Percentiles rank a stretch among this genome's conserved stretches.
phyloP scores from a whole-genome alignment of 1,140 invertebrate genomes.

The Drosophila parabipectinata region DNA sequence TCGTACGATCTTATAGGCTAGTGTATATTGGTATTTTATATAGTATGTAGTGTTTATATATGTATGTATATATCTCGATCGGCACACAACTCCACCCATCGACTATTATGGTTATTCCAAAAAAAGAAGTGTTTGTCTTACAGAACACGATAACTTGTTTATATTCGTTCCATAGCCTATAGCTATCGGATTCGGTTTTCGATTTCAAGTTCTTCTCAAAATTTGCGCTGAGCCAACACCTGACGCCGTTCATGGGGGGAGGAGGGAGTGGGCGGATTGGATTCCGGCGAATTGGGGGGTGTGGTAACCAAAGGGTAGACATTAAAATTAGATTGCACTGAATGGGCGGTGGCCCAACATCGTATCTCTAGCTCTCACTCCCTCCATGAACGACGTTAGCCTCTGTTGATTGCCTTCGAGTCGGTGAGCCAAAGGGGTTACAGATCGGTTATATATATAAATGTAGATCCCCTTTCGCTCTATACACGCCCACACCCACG shows the following conservation, averaged over 20 bases:
- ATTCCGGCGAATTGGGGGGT: constrained; percentile 9
- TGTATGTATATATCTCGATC: constrained; percentile 16
- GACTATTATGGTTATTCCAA: constrained; percentile 6
- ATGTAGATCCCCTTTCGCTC: neutral
- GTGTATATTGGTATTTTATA: constrained; percentile 26
- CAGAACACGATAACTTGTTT: constrained; percentile 25
- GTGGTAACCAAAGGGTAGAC: constrained; percentile 37
- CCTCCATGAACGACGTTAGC: constrained; percentile 68
- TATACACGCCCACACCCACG: constrained; percentile 8
- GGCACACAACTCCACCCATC: constrained; percentile 26
- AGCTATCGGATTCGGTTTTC: constrained; percentile 30
- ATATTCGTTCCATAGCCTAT: constrained; percentile 4
- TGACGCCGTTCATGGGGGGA: constrained; percentile 71
- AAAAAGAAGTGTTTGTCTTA: constrained; percentile 11
- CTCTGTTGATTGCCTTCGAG: constrained; percentile 71
- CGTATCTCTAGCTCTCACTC: constrained; percentile 11
- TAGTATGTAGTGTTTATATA: constrained; percentile 24
- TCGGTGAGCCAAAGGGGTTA: neutral
- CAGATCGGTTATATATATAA: constrained; percentile 1
- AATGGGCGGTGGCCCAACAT: constrained; percentile 6
- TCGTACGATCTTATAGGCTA: constrained; percentile 52
- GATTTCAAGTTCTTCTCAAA: constrained; percentile 27
- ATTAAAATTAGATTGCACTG: constrained; percentile 51
- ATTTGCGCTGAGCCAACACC: constrained; percentile 77
- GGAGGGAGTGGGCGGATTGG: constrained; percentile 42